Evolutionary conservation across 2,888 invertebrate species (phyloP).

Genomic region (Zelleria hepariella): DNA sequence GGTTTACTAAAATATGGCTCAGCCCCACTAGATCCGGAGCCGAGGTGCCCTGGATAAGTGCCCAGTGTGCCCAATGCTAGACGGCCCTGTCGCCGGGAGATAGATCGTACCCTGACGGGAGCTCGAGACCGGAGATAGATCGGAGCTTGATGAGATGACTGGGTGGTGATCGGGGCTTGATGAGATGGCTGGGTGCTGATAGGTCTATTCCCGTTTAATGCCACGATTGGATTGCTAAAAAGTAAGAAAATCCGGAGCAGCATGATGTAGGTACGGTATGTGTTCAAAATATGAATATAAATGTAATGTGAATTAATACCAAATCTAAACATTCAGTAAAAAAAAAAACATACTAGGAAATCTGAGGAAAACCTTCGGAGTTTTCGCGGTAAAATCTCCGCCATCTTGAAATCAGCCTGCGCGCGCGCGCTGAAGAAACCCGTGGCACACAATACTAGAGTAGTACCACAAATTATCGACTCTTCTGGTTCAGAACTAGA

Average conservation of each 20-base stretch:
- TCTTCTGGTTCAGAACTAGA: conserved; percentile 16
- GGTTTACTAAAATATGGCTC: too few species aligned
- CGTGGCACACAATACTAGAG: neutral
- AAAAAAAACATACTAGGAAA: neutral
- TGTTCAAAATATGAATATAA: too few species aligned
- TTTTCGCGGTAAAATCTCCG: conserved; percentile 38
- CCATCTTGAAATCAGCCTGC: conserved; percentile 40
- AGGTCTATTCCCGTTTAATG: too few species aligned
- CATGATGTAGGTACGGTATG: too few species aligned
- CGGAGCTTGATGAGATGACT: neutral
- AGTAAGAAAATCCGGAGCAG: too few species aligned
- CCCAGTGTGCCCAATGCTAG: too few species aligned
- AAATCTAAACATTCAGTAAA: neutral
- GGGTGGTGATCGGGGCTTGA: neutral
- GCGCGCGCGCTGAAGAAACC: too few species aligned
- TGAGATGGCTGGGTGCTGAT: neutral
- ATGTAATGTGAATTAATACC: neutral
- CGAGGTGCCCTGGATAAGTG: too few species aligned
- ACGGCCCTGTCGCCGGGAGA: too few species aligned
- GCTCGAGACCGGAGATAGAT: neutral
- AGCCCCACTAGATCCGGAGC: too few species aligned
- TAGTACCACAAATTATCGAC: neutral
- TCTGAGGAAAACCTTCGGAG: neutral
- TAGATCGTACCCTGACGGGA: too few species aligned
- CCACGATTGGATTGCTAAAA: too few species aligned